Evolutionary conservation across 2,797 vertebrate genomes (phyloP).

Genomic region (Hydrolagus colliei): DNA sequence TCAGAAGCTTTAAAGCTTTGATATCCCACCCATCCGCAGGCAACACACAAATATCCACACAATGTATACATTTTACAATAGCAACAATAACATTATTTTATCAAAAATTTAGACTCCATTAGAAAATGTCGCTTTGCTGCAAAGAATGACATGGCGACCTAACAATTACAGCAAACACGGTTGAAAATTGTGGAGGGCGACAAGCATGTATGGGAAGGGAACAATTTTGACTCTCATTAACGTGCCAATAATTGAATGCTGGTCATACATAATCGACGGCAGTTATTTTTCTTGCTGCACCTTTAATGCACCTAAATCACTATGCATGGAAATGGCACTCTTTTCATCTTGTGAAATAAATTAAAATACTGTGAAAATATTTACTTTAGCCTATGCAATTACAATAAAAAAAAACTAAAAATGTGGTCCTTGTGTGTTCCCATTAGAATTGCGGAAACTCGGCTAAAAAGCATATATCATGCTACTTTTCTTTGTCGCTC

Average conservation of each 20-base stretch:
- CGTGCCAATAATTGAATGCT: conserved; percentile 22
- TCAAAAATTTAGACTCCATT: neutral
- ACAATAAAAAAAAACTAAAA: conserved; percentile 17
- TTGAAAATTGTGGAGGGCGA: conserved; percentile 16
- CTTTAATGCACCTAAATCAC: neutral
- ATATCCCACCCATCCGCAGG: neutral
- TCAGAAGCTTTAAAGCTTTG: neutral
- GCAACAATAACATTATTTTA: neutral
- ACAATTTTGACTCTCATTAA: conserved; percentile 23
- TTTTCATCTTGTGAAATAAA: conserved; percentile 1
- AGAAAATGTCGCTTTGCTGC: neutral
- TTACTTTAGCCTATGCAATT: conserved; percentile 10
- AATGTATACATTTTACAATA: conserved; percentile 9
- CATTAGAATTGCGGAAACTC: neutral
- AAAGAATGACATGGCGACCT: conserved; percentile 11
- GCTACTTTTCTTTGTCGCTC: neutral
- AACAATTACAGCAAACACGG: conserved; percentile 2
- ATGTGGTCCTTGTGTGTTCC: neutral
- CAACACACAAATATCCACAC: no score
- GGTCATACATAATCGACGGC: neutral
- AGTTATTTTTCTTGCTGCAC: neutral
- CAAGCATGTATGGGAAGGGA: conserved; percentile 3
- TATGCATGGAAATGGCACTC: conserved; percentile 12
- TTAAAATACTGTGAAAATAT: conserved; percentile 18
- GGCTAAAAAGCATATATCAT: neutral